These are phyloP conservation scores for Fratercula arctica DNA, from an alignment of 2,797 vertebrate genomes.

Conservation along the genomic window DNA sequence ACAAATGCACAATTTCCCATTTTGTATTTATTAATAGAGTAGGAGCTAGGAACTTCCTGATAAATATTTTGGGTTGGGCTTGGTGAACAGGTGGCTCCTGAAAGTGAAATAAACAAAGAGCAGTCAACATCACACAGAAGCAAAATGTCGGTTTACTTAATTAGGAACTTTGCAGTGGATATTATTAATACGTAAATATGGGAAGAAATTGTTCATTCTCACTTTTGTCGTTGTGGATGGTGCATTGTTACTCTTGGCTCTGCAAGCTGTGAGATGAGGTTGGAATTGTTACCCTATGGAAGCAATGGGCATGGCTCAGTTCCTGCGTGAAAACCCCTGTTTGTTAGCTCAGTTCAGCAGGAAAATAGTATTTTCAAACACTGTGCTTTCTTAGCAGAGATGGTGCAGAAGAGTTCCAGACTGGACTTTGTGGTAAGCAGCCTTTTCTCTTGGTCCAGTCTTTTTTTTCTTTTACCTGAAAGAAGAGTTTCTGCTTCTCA, in stretches of 20 bases:
- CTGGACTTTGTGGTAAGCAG: not conserved
- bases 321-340: not conserved
- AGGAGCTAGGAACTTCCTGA: not conserved
- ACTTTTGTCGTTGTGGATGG: not conserved
- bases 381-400: not conserved
- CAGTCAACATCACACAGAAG: not conserved
- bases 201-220: not conserved
- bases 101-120: not conserved
- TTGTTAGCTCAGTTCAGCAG: not conserved
- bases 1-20: not conserved
- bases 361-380: not conserved
- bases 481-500: not conserved
- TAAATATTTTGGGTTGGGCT: not conserved
- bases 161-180: not conserved
- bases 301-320: not conserved
- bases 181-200: not conserved
- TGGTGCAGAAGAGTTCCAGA: not conserved
- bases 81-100: not conserved
- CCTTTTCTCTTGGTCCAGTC: not conserved
- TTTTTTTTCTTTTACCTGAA: not conserved
- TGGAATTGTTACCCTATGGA: not conserved
- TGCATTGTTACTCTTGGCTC: not conserved
- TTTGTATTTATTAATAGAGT: not conserved
- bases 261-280: not conserved
- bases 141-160: not conserved